A percentile compares a stretch with the other conserved stretches of the same genome.
Conservation (phyloP, 2,888 invertebrate species). For the Heliconius sara region DNA sequence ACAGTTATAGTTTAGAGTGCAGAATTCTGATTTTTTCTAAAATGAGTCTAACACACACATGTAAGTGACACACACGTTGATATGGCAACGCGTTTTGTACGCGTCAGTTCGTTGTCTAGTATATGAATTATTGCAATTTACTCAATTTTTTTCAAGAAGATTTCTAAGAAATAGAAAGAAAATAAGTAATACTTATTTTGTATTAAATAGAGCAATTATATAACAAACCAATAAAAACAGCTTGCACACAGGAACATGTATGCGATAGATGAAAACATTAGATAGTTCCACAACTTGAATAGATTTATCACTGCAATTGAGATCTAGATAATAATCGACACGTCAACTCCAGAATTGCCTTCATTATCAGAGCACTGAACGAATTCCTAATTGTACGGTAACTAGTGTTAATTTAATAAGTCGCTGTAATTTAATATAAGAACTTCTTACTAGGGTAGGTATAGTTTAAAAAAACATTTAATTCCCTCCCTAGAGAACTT, state of each 20-base stretch:
- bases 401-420: conserved; percentile 78
- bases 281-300: conserved; percentile 13
- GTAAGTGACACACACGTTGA: too few relatives aligned
- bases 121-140: background rate
- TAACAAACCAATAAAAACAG: background rate
- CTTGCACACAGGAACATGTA: background rate
- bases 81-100: too few relatives aligned
- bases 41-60: too few relatives aligned
- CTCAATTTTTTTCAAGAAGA: background rate
- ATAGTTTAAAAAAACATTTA: too few relatives aligned
- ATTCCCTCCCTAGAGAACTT: too few relatives aligned
- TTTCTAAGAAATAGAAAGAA: background rate
- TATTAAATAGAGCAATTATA: background rate
- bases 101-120: too few relatives aligned
- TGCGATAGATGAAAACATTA: conserved; percentile 17
- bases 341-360: conserved; percentile 22
- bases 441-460: background rate
- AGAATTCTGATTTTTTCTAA: too few relatives aligned
- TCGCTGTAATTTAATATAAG: conserved; percentile 32
- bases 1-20: too few relatives aligned
- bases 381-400: conserved; percentile 76
- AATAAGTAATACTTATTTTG: background rate
- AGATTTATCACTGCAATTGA: conserved; percentile 22
- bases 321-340: conserved; percentile 20
- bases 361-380: conserved; percentile 52